These are phyloP conservation scores for Dione vanillae DNA, from an alignment of 2,888 invertebrate species.

Conservation along the genomic window DNA sequence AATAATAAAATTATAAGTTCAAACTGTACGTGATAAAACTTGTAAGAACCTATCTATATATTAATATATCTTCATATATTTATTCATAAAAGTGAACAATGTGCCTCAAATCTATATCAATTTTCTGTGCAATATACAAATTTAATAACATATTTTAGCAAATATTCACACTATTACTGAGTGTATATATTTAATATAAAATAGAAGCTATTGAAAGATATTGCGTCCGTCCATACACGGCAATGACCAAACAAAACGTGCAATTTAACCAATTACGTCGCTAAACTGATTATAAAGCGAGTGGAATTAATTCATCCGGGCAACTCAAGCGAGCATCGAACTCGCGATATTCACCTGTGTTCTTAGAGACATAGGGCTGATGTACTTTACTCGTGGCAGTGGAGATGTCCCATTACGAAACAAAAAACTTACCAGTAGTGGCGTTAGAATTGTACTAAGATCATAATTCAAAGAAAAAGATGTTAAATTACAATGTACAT, in stretches of 20 bases:
- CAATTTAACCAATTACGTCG: slow-evolving; percentile 54
- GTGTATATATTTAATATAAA: slow-evolving; percentile 37
- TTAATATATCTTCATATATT: neutral
- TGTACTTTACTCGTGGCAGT: slow-evolving; percentile 27
- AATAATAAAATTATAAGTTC: neutral
- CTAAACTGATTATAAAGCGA: slow-evolving; percentile 55
- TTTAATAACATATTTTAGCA: neutral
- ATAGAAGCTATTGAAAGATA: slow-evolving; percentile 40
- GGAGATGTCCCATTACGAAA: slow-evolving; percentile 37
- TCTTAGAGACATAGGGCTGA: slow-evolving; percentile 35
- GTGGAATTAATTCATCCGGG: slow-evolving; percentile 56
- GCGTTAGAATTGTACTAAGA: slow-evolving; percentile 49
- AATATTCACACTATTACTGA: slow-evolving; percentile 7
- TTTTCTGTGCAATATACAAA: no score
- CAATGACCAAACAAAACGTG: slow-evolving; percentile 50
- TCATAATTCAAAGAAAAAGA: slow-evolving; percentile 49
- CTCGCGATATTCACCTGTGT: slow-evolving; percentile 43
- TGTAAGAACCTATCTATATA: neutral
- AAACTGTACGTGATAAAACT: neutral
- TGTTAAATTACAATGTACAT: slow-evolving; percentile 37
- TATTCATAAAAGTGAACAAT: neutral
- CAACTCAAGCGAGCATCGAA: slow-evolving; percentile 25
- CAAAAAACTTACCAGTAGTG: slow-evolving; percentile 46
- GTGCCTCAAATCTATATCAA: neutral
- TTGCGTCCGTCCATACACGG: slow-evolving; percentile 42